A percentile compares a stretch with the other conserved stretches of the same genome.
These are phyloP conservation scores for Papilio aristodemus DNA, from an alignment of 1,140 invertebrate species.

Conservation along the genomic window DNA sequence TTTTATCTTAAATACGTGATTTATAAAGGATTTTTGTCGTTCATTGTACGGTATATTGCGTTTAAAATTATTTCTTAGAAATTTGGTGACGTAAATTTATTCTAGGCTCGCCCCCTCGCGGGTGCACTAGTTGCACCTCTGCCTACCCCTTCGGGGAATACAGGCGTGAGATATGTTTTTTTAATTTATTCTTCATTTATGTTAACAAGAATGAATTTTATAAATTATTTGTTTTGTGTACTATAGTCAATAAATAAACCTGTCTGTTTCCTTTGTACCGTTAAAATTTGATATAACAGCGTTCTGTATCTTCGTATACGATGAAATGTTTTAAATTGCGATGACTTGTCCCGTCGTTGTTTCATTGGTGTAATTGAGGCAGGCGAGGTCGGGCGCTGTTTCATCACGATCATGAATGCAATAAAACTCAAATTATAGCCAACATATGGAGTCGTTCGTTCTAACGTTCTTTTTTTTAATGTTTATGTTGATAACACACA, in stretches of 20 bases:
- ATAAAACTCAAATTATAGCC: constrained; percentile 51
- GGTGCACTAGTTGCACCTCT: too few species aligned
- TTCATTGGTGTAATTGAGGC: constrained; percentile 69
- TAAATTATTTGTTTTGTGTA: too few species aligned
- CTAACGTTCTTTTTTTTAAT: constrained; percentile 15
- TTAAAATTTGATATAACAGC: constrained; percentile 26
- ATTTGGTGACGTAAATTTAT: background rate
- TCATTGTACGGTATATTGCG: constrained; percentile 1
- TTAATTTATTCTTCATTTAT: too few species aligned
- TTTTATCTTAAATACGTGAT: constrained; percentile 20
- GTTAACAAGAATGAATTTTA: too few species aligned
- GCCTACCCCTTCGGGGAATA: too few species aligned
- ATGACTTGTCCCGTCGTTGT: constrained; percentile 59
- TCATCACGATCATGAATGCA: constrained; percentile 67
- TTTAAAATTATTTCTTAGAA: background rate
- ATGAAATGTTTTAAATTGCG: constrained; percentile 64
- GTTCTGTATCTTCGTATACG: background rate
- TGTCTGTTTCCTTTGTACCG: constrained; percentile 20
- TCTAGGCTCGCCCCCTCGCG: too few species aligned
- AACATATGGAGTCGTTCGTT: constrained; percentile 15
- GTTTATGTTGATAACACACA: background rate
- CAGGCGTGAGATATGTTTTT: too few species aligned
- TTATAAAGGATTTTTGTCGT: constrained; percentile 15
- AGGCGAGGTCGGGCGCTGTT: constrained; percentile 64
- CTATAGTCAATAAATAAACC: too few species aligned